phyloP scores from a whole-genome alignment of 2,113 vertebrate genomes.

The Misgurnus anguillicaudatus region DNA sequence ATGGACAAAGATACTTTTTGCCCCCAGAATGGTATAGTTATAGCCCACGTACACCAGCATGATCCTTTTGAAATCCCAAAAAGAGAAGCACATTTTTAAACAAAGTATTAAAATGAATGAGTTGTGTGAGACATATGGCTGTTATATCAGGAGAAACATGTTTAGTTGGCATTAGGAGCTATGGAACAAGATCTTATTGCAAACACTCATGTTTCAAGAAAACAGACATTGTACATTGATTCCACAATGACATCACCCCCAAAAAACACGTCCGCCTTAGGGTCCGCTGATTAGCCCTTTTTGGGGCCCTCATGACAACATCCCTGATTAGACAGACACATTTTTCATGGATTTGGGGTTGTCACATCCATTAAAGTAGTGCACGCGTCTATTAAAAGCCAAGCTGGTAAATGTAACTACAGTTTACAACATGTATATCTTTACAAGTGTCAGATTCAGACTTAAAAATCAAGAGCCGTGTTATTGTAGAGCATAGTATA shows the following conservation, averaged over 20 bases:
- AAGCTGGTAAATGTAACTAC: background rate
- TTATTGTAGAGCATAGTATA: background rate
- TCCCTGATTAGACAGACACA: conserved; percentile 11
- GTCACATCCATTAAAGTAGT: background rate
- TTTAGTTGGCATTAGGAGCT: background rate
- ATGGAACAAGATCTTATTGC: background rate
- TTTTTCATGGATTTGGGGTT: conserved; percentile 5
- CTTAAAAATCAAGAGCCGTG: background rate
- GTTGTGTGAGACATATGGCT: background rate
- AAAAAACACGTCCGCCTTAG: background rate
- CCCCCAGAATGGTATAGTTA: too few species aligned
- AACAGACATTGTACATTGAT: background rate
- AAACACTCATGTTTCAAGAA: background rate
- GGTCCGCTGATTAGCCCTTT: background rate
- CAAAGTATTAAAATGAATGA: too few species aligned
- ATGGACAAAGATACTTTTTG: too few species aligned
- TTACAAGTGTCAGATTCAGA: conserved; percentile 1
- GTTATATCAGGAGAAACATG: too few species aligned
- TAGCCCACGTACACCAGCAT: too few species aligned
- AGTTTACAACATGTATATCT: conserved; percentile 11
- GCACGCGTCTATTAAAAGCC: background rate
- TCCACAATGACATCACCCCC: conserved; percentile 18
- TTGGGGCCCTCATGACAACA: background rate
- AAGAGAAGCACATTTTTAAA: too few species aligned
- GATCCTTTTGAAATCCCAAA: too few species aligned